These are phyloP conservation scores for Portunus trituberculatus DNA, from an alignment of 1,140 invertebrate genomes.

Conservation along the genomic window DNA sequence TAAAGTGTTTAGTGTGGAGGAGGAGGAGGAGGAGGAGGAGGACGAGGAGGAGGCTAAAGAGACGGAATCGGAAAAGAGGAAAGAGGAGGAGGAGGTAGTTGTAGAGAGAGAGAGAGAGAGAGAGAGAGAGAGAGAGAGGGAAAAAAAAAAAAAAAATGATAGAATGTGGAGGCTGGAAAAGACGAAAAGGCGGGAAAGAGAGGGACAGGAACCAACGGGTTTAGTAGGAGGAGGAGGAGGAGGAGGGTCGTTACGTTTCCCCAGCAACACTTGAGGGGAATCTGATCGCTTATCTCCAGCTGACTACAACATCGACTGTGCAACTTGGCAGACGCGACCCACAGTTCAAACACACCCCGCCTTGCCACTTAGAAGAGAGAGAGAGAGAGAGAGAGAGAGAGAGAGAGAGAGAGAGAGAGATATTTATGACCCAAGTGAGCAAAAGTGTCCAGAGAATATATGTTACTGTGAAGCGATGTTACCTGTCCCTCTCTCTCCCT, in stretches of 20 bases:
- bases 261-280: background rate
- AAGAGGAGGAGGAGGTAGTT: background rate
- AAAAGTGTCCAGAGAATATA: too few relatives aligned
- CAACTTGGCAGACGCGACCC: background rate
- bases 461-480: too few relatives aligned
- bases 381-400: too few relatives aligned
- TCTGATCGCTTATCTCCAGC: background rate
- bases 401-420: too few relatives aligned
- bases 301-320: background rate
- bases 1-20: conserved; percentile 21
- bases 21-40: conserved; percentile 17
- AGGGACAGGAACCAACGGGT: too few relatives aligned
- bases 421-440: too few relatives aligned
- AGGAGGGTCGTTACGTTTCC: background rate
- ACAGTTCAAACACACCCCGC: background rate
- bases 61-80: background rate
- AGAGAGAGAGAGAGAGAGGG: background rate
- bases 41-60: background rate
- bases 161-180: too few relatives aligned
- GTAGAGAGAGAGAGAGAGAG: background rate
- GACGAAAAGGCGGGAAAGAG: too few relatives aligned
- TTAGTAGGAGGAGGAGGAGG: background rate
- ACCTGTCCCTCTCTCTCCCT: too few relatives aligned
- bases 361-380: background rate
- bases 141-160: too few relatives aligned